Conservation (phyloP, 1,140 invertebrate genomes). For the Prorops nasuta region DNA sequence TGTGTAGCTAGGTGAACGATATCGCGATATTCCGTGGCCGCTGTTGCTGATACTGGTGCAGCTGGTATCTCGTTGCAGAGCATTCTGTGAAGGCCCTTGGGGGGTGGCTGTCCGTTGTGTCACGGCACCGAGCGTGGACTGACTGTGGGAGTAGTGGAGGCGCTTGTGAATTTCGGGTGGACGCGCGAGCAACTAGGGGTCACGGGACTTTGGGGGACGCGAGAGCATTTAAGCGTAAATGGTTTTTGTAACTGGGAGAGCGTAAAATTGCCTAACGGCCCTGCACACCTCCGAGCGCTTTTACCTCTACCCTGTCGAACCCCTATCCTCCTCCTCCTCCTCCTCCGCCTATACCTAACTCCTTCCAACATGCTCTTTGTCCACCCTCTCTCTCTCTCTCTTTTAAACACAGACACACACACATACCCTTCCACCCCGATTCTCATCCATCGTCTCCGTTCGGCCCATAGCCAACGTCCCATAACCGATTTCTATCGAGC, state of each 20-base stretch:
- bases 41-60: no score
- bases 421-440: slow-evolving; percentile 28
- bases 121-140: slow-evolving; percentile 24
- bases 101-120: slow-evolving; percentile 32
- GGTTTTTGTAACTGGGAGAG: slow-evolving; percentile 56
- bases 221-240: slow-evolving; percentile 55
- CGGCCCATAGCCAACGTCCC: no score
- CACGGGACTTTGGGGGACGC: slow-evolving; percentile 42
- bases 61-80: slow-evolving; percentile 23
- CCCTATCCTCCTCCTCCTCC: slow-evolving; percentile 6
- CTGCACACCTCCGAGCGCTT: slow-evolving; percentile 42
- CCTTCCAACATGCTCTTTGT: slow-evolving; percentile 10
- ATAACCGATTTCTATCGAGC: slow-evolving; percentile 42
- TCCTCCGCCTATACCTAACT: slow-evolving; percentile 4
- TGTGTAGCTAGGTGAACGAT: no score
- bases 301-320: slow-evolving; percentile 39
- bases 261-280: slow-evolving; percentile 56
- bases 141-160: slow-evolving; percentile 18
- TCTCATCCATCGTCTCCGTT: no score
- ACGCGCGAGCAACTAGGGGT: slow-evolving; percentile 17
- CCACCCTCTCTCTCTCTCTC: slow-evolving; percentile 9
- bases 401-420: slow-evolving; percentile 16
- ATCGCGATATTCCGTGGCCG: no score
- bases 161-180: slow-evolving; percentile 19
- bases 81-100: slow-evolving; percentile 29